Base-by-base conservation (phyloP, 1,140 invertebrate species). In the Drosophila pandora region DNA sequence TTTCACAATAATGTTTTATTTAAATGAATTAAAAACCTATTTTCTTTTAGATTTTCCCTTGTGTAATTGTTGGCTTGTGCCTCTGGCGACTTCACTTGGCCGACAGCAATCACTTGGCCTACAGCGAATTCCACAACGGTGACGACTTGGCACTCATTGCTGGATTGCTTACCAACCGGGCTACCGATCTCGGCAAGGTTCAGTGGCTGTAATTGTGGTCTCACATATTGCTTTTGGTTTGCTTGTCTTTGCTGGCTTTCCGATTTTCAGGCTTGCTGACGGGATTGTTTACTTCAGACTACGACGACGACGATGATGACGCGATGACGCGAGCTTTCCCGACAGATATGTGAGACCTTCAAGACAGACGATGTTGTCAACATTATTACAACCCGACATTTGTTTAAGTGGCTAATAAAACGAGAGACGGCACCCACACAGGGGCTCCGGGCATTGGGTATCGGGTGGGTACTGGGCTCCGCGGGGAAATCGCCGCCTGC, bases 61-160 rank as follows among this genome's bases (percentile, higher is more conserved):
- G 43, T 47, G 43, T 47, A 47, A 12, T 53, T 43, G 55, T 53
- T 75, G 74, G 68, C 64, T 52, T 69, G 56, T 61, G 76, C 62
- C 61, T 56, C 49, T 43, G 62, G 67, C 25, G 25, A 7, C 62
- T 60, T 34, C 22, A 45, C 55, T 60, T 52, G 52, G 77, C 68
- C 41, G 64, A 62, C 39, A 30, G 67, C 62, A 82, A 32, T 48
- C 54, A 37, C 34, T 37, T 37, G 34, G 34, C 34, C 34, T 56
- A 80, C 63, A 64, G 59, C 60, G 49, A 83, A 88, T 88, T 88
- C 83, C 84, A 63, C 68, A 79, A 47, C 64, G 68, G 87, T 88
- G 83, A 88, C 84, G 68, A 62, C 55, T 48, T 73, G 81, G 81
- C 82, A 87, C 73, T 87, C 73, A 76, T 83, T 61, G 64, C 67